Evolutionary conservation across 2,888 invertebrate genomes (phyloP).

Genomic region (Pherbina coryleti): DNA sequence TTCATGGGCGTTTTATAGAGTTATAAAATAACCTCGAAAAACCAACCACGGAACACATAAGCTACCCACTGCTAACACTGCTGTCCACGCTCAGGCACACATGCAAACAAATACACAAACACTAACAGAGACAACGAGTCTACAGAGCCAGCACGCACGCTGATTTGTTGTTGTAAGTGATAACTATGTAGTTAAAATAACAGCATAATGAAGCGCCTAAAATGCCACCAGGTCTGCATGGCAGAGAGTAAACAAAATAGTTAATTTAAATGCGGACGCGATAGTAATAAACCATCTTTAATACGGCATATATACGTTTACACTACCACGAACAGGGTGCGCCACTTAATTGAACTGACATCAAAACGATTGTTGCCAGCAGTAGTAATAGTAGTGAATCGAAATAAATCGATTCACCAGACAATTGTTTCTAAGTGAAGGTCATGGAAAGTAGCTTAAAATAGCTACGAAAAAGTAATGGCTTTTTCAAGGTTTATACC

Average conservation of each 20-base stretch:
- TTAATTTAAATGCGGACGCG: background rate
- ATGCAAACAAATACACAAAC: no score
- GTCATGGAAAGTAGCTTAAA: no score
- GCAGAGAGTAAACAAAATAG: background rate
- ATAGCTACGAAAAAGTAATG: no score
- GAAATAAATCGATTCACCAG: no score
- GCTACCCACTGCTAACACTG: background rate
- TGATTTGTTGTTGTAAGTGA: background rate
- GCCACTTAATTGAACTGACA: no score
- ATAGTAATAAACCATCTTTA: background rate
- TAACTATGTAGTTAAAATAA: background rate
- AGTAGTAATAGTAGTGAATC: no score
- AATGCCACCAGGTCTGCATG: background rate
- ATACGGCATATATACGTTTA: background rate
- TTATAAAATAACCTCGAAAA: background rate
- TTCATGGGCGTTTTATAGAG: background rate
- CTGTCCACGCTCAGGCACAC: no score
- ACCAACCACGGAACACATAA: background rate
- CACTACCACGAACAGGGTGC: background rate
- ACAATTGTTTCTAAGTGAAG: no score
- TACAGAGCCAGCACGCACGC: background rate
- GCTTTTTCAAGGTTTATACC: no score
- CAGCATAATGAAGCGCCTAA: background rate
- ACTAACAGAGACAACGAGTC: background rate
- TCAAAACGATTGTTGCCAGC: no score